Base-by-base conservation (phyloP, 2,888 invertebrate species). In the Drosophila rubida region DNA sequence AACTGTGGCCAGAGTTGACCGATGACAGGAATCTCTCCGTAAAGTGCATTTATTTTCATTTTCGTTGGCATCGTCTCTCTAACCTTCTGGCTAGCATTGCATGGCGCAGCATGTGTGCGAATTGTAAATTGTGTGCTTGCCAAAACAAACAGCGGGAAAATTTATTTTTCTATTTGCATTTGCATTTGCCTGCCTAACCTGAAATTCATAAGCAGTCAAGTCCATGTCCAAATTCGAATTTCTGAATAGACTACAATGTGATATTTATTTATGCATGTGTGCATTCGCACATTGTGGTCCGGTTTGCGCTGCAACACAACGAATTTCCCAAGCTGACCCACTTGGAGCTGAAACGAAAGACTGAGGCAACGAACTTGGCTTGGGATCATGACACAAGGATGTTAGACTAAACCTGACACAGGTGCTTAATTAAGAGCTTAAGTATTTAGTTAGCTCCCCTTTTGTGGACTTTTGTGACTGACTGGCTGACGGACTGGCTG, bases 361-460 rank as follows among this genome's bases (percentile, higher is more conserved):
- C 81, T 79, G 53, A 64, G 60, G 70, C 77, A 75, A 71, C 83
- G 57, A 79, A 79, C 83, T 73, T 63, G 77, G 35, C 22, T 32
- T 55, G 45, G 14, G 57, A 57, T 35, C 53, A 32, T 51, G 57
- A 27, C 35, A 37, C 48, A 60, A 73, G 68, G 72, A 72, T 73
- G 57, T 58, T 30, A 39, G 48, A 45, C 64, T 68, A 61, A 73
- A 63, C 44, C 69, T 82, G 80, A 81, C 80, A 71, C 75, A 69
- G 80, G 73, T 85, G 75, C 85, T 82, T 82, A 82, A 82, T 82
- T 82, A 82, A 82, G 82, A 80, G 85, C 85, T 85, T 70, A 61
- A 51, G 59, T 51, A 82, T 82, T 78, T 75, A 51, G 72, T 66
- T 50, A 48, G 71, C 68, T 70, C 55, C 75, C 70, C 66, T 60